Conservation (phyloP, 2,113 vertebrate species). For the Neogobius melanostomus region DNA sequence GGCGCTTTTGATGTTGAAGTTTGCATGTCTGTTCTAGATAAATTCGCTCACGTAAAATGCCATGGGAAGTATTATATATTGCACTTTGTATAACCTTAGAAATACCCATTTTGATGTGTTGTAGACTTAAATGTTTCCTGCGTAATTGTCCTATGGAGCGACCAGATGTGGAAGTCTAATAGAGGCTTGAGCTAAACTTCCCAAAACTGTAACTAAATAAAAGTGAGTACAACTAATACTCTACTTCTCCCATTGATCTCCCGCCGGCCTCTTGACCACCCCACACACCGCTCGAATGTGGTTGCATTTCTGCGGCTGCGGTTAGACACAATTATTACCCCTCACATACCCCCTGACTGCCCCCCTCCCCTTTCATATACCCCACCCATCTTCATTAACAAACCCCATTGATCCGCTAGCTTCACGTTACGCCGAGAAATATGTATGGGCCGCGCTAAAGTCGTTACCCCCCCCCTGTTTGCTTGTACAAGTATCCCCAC, state of each 20-base stretch:
- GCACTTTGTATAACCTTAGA: too few relatives aligned
- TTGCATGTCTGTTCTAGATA: too few relatives aligned
- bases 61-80: too few relatives aligned
- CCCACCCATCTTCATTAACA: conserved; percentile 67
- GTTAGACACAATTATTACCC: conserved; percentile 54
- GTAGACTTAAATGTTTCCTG: too few relatives aligned
- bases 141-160: too few relatives aligned
- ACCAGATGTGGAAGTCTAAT: too few relatives aligned
- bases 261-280: background rate
- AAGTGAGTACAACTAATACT: background rate
- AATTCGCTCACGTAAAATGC: too few relatives aligned
- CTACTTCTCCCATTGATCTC: background rate
- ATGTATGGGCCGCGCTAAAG: conserved; percentile 64
- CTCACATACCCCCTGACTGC: background rate
- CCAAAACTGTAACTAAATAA: too few relatives aligned
- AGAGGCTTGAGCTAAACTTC: too few relatives aligned
- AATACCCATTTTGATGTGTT: too few relatives aligned
- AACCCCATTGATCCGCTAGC: conserved; percentile 66
- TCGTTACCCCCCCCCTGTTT: conserved; percentile 37
- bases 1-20: too few relatives aligned
- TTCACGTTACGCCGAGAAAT: conserved; percentile 69
- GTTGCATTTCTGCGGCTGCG: conserved; percentile 57
- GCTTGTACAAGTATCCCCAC: conserved; percentile 30
- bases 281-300: background rate
- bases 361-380: conserved; percentile 17